Evolutionary conservation across 1,140 invertebrate genomes (phyloP).

Genomic region (Drosophila aff.): DNA sequence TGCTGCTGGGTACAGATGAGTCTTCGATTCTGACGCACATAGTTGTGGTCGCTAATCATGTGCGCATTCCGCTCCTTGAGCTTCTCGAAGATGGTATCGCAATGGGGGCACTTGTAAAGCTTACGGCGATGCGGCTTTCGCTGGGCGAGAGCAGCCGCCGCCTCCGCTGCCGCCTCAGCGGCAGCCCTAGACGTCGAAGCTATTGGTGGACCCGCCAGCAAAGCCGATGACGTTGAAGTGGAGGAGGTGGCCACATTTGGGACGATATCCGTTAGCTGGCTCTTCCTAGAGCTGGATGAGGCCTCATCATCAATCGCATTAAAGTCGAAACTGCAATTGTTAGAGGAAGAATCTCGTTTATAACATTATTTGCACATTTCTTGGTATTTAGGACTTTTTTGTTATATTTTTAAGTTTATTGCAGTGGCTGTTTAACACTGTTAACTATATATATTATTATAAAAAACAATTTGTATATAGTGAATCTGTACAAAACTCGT

Average conservation of each 20-base stretch:
- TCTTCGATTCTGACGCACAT: constrained; percentile 79
- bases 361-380: not conserved
- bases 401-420: too few species aligned
- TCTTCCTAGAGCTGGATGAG: constrained; percentile 52
- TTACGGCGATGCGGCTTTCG: constrained; percentile 64
- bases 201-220: constrained; percentile 77
- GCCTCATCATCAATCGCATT: constrained; percentile 58
- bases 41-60: constrained; percentile 76
- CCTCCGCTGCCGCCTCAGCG: constrained; percentile 64
- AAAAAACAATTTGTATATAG: too few species aligned
- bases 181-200: constrained; percentile 70
- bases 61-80: constrained; percentile 82
- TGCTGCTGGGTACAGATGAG: constrained; percentile 70
- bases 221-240: constrained; percentile 70
- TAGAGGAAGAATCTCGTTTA: not conserved
- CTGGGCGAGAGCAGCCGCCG: constrained; percentile 56
- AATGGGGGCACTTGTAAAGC: constrained; percentile 80
- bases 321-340: constrained; percentile 69
- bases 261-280: constrained; percentile 42
- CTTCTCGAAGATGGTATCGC: constrained; percentile 70
- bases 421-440: too few species aligned
- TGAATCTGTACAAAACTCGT: too few species aligned
- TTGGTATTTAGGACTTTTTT: too few species aligned
- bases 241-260: constrained; percentile 38
- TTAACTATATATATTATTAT: too few species aligned